phyloP scores from a whole-genome alignment of 37 sponge, comb jelly and placozoan species.

The Eunapius fragilis region DNA sequence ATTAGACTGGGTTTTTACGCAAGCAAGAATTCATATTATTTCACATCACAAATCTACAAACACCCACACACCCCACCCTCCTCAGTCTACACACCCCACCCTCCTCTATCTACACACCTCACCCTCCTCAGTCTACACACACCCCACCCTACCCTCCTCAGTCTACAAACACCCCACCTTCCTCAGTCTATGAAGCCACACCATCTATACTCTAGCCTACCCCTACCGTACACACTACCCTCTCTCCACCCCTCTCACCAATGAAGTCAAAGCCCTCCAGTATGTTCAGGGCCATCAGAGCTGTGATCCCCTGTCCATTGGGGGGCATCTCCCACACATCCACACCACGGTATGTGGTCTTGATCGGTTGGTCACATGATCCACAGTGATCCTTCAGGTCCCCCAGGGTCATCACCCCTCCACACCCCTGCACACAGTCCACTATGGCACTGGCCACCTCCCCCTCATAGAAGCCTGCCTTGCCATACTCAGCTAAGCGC shows the following conservation, averaged over 20 bases:
- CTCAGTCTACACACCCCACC: too few relatives aligned
- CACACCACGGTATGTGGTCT: slow-evolving; percentile 58
- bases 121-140: too few relatives aligned
- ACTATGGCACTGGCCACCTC: slow-evolving; percentile 77
- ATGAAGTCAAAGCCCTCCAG: slow-evolving; percentile 64
- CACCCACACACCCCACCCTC: too few relatives aligned
- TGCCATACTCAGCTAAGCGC: slow-evolving; percentile 66
- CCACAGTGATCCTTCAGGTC: slow-evolving; percentile 64
- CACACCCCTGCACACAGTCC: slow-evolving; percentile 63
- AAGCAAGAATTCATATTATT: too few relatives aligned
- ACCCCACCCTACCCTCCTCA: too few relatives aligned
- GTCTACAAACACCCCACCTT: too few relatives aligned
- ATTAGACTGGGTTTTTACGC: too few relatives aligned
- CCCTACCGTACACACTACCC: background rate
- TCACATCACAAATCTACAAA: too few relatives aligned
- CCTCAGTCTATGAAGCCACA: too few relatives aligned
- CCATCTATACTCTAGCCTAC: background rate
- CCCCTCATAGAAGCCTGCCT: slow-evolving; percentile 80
- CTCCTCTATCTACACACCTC: too few relatives aligned
- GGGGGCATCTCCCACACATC: slow-evolving; percentile 92
- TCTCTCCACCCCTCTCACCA: slow-evolving; percentile 40
- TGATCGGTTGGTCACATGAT: slow-evolving; percentile 76
- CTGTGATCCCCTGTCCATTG: slow-evolving; percentile 87
- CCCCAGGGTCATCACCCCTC: slow-evolving; percentile 69
- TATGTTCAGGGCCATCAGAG: slow-evolving; percentile 82